Evolutionary conservation across 1,140 invertebrate species (phyloP).

Genomic region (Oreohelix idahoensis): DNA sequence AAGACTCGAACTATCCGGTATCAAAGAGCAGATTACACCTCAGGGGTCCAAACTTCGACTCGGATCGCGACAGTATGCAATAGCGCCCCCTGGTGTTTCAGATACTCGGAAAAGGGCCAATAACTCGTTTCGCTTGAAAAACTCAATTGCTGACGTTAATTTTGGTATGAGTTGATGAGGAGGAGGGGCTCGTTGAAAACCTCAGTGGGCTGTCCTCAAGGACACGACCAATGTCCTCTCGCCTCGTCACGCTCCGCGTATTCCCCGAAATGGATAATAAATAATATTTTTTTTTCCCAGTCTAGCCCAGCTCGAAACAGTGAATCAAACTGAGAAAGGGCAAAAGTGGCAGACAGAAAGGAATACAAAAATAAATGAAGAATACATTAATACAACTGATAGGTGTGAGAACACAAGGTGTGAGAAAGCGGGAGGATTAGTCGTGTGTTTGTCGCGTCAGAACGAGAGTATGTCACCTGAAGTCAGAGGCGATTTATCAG

Average conservation of each 20-base stretch:
- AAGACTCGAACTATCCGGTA: not conserved
- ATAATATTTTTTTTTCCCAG: not conserved
- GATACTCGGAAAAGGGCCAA: not conserved
- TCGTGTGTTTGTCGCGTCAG: not conserved
- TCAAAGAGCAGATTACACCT: conserved; percentile 12
- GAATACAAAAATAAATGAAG: not conserved
- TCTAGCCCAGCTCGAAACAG: too few species aligned
- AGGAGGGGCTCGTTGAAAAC: not conserved
- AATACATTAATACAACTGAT: not conserved
- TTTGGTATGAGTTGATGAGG: not conserved
- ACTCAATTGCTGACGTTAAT: not conserved
- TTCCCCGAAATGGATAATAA: not conserved
- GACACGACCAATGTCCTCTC: not conserved
- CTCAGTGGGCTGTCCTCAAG: not conserved
- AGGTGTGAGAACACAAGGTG: not conserved
- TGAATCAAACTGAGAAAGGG: too few species aligned
- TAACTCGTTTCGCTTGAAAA: conserved; percentile 12
- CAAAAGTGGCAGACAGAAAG: too few species aligned
- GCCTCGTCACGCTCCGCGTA: not conserved
- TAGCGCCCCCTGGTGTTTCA: not conserved
- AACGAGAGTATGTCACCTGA: not conserved
- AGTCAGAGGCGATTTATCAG: not conserved
- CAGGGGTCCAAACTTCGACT: not conserved
- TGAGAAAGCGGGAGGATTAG: not conserved
- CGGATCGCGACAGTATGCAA: not conserved